Evolutionary conservation across 2,113 vertebrate species (phyloP).

Genomic region (Campylomormyrus numenius): DNA sequence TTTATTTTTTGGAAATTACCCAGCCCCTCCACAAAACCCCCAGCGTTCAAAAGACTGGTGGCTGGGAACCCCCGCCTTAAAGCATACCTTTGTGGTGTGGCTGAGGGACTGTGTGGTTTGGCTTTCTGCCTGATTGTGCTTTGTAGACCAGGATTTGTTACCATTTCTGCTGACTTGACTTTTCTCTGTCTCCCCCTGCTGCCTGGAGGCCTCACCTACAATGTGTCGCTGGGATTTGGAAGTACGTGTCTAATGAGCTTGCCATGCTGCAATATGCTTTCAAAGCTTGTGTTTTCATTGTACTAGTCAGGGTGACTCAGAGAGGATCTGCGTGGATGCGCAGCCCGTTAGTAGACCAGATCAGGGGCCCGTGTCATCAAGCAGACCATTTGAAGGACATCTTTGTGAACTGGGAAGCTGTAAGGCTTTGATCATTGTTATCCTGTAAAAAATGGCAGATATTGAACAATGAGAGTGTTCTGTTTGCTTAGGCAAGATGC

Average conservation of each 20-base stretch:
- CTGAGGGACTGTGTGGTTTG: background rate
- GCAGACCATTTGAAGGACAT: background rate
- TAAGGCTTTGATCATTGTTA: background rate
- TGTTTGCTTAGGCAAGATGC: background rate
- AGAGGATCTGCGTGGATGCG: background rate
- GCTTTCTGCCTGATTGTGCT: background rate
- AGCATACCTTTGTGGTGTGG: background rate
- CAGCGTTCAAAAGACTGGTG: background rate
- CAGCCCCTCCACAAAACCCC: background rate
- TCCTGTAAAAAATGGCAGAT: background rate
- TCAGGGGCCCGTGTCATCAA: background rate
- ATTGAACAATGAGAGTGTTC: background rate
- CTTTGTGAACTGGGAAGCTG: background rate
- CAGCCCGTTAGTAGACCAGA: background rate
- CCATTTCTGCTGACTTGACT: background rate
- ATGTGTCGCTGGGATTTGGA: slow-evolving; percentile 90
- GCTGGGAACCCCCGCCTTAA: background rate
- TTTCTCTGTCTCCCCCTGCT: slow-evolving; percentile 65
- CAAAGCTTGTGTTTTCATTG: background rate
- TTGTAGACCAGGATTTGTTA: background rate
- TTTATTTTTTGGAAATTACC: background rate
- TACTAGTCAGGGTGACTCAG: background rate
- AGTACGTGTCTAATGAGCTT: slow-evolving; percentile 73
- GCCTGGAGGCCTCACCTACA: slow-evolving; percentile 88
- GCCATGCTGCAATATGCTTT: background rate